These are phyloP conservation scores for Spheniscus mendiculus DNA, from an alignment of 2,113 vertebrate genomes.

Conservation along the genomic window DNA sequence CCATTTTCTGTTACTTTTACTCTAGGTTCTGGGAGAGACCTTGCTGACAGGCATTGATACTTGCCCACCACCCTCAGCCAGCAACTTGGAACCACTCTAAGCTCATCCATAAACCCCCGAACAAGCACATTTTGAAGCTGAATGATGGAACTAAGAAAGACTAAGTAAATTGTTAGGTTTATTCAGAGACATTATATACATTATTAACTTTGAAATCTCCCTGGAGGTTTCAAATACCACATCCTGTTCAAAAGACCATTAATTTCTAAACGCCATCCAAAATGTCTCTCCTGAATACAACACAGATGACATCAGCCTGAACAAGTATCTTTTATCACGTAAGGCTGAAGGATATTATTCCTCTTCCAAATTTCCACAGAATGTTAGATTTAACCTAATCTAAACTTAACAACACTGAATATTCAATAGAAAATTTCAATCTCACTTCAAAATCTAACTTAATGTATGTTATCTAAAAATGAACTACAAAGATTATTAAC, in stretches of 20 bases:
- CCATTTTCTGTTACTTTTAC: neutral
- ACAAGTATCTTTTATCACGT: neutral
- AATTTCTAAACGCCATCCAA: constrained; percentile 14
- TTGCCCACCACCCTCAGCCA: neutral
- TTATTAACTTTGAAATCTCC: constrained; percentile 21
- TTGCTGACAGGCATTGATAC: neutral
- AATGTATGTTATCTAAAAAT: neutral
- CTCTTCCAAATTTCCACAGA: neutral
- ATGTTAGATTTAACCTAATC: neutral
- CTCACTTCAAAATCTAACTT: neutral
- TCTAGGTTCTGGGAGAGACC: neutral
- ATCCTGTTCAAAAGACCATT: neutral
- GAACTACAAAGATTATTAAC: neutral
- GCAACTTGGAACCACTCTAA: neutral
- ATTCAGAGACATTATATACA: constrained; percentile 3
- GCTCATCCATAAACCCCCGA: neutral
- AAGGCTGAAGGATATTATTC: neutral
- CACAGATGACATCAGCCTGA: neutral
- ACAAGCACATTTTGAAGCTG: neutral
- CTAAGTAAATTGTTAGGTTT: neutral
- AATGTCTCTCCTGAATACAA: neutral
- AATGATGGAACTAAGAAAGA: neutral
- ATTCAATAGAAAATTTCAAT: neutral
- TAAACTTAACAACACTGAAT: neutral
- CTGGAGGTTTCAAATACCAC: neutral